phyloP scores from a whole-genome alignment of 2,888 invertebrate genomes.

The Bembecia ichneumoniformis region DNA sequence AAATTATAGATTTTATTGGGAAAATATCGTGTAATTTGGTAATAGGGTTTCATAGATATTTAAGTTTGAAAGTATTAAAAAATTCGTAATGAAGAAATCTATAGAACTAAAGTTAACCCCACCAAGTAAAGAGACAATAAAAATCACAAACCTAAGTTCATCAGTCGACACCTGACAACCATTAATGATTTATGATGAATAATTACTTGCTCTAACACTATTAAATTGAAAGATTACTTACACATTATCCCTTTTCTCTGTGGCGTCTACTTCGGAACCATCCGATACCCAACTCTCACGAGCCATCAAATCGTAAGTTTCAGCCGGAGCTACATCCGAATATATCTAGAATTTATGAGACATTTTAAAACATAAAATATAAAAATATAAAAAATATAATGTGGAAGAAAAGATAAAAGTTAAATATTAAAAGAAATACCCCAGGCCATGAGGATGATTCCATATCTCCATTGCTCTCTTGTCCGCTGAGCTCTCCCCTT shows the following conservation, averaged over 20 bases:
- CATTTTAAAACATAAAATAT: neutral
- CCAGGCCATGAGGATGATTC: conserved; percentile 83
- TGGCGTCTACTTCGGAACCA: conserved; percentile 73
- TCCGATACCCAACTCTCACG: conserved; percentile 80
- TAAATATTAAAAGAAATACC: conserved; percentile 51
- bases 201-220: neutral
- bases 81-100: no score
- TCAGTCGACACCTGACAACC: no score
- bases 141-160: no score
- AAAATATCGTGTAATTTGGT: no score
- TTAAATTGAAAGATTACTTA: conserved; percentile 27
- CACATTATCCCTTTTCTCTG: conserved; percentile 53
- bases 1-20: no score
- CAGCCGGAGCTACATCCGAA: conserved; percentile 49
- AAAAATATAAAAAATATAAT: neutral
- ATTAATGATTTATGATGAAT: neutral
- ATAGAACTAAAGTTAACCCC: no score
- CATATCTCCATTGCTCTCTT: conserved; percentile 87
- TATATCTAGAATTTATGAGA: conserved; percentile 60
- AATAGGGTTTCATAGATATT: no score
- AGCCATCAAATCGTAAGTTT: conserved; percentile 76
- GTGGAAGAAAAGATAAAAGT: neutral
- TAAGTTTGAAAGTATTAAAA: no score
- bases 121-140: no score
- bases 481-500: conserved; percentile 87